Base-by-base conservation (phyloP, 2,888 invertebrate species). In the Tenthredo scrophulariae region DNA sequence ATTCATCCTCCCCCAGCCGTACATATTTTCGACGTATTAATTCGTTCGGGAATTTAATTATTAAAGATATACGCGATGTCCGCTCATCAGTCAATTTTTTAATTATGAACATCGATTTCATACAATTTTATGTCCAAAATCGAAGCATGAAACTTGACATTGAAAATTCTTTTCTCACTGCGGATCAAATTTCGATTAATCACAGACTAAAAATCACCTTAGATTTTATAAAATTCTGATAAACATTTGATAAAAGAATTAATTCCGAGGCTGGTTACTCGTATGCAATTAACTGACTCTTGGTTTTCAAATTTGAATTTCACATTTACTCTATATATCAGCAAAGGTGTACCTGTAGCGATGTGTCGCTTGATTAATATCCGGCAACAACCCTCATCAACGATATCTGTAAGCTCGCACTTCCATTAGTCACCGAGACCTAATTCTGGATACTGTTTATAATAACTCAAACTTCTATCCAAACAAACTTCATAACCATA, bases 351-450 rank as follows among this genome's bases (percentile, higher is more conserved):
- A 37, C 37, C 37, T 37, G 3, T 43, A 22, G 43, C 74, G 13
- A 74, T 26, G 43, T 74, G 74, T 74, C n/a, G 22, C 43, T 15
- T 74, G 26, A 74, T 74, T 74, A 74, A 74, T 74, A 74, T 74
- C 40, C 74, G 74, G 74, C 22, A 74, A 15, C 26, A 22, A 74
- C 74, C 74, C 43, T 74, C 40, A 43, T 74, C 74, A 74, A n/a
- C 43, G 43, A 74, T 74, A 74, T 43, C 22, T 22, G 43, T 22
- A 43, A 74, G 22, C 74, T 15, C 40, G 18, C 74, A 7, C 74
- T 26, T 74, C 43, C 37, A 74, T 74, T 74, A 74, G 74, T 74
- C 29, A 43, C 40, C 22, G 43, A n/a, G 7, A 62, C n/a, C 74
- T 74, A 43, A 40, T 74, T 70, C 70, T 70, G 70, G 33, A 70